Evolutionary conservation across 1,140 invertebrate genomes (phyloP).

Genomic region (Bombus ignitus): DNA sequence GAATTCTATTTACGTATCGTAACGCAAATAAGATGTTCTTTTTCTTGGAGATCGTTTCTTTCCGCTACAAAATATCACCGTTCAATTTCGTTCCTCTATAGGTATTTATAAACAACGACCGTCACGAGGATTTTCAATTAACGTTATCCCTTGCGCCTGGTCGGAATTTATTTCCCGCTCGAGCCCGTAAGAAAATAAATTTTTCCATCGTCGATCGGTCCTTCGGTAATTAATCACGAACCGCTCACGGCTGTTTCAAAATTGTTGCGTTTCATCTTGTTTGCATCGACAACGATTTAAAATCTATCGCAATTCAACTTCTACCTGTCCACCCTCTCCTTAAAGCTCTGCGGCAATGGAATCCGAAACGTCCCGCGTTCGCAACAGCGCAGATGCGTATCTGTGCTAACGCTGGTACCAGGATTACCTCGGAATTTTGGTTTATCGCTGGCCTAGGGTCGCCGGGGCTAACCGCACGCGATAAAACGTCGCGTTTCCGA

Average conservation of each 20-base stretch:
- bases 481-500: constrained; percentile 46
- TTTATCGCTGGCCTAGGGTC: constrained; percentile 44
- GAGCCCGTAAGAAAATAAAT: no score
- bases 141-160: no score
- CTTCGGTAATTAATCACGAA: no score
- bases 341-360: not conserved
- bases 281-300: not conserved
- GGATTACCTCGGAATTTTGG: constrained; percentile 54
- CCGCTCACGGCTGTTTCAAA: no score
- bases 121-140: no score
- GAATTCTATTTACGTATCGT: not conserved
- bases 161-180: no score
- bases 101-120: not conserved
- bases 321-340: not conserved
- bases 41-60: no score
- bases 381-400: constrained; percentile 33
- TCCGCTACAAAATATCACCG: not conserved
- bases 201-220: no score
- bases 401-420: constrained; percentile 19
- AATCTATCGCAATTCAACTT: no score
- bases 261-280: no score
- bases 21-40: not conserved
- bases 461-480: constrained; percentile 45
- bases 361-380: constrained; percentile 10
- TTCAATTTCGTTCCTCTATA: not conserved